These are phyloP conservation scores for Clepsis dumicolana DNA, from an alignment of 2,888 invertebrate genomes.

Conservation along the genomic window DNA sequence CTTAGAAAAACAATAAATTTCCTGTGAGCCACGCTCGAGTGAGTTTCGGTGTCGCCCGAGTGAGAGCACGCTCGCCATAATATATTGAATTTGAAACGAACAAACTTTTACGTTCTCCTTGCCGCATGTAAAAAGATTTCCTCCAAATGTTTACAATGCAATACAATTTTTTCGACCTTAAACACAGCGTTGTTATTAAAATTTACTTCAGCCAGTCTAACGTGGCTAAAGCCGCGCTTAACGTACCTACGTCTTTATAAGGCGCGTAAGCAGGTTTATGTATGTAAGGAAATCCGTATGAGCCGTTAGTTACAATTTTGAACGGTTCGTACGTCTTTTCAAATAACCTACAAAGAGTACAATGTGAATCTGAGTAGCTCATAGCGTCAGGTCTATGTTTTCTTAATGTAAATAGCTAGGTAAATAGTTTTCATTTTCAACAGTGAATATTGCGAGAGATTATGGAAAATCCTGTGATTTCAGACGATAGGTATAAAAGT, in stretches of 20 bases:
- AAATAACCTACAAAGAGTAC: constrained; percentile 1
- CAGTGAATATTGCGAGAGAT: no score
- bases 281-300: constrained; percentile 16
- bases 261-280: constrained; percentile 20
- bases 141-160: constrained; percentile 80
- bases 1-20: constrained; percentile 86
- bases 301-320: constrained; percentile 35
- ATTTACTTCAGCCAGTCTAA: constrained; percentile 38
- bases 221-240: constrained; percentile 2
- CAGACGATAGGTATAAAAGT: no score
- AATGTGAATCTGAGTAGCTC: not conserved
- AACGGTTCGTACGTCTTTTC: constrained; percentile 27
- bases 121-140: constrained; percentile 81
- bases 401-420: no score
- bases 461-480: no score
- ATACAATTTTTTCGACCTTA: constrained; percentile 68
- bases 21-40: constrained; percentile 83
- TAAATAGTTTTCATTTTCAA: no score
- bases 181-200: constrained; percentile 53
- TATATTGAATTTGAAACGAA: constrained; percentile 86
- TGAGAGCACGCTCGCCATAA: constrained; percentile 84
- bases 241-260: constrained; percentile 23
- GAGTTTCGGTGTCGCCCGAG: constrained; percentile 85
- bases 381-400: not conserved
- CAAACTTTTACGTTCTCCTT: constrained; percentile 81